Evolutionary conservation across 1,140 invertebrate species (phyloP), one percentile per base, ranked within the genome.

Genomic region (Calephelis nemesis): DNA sequence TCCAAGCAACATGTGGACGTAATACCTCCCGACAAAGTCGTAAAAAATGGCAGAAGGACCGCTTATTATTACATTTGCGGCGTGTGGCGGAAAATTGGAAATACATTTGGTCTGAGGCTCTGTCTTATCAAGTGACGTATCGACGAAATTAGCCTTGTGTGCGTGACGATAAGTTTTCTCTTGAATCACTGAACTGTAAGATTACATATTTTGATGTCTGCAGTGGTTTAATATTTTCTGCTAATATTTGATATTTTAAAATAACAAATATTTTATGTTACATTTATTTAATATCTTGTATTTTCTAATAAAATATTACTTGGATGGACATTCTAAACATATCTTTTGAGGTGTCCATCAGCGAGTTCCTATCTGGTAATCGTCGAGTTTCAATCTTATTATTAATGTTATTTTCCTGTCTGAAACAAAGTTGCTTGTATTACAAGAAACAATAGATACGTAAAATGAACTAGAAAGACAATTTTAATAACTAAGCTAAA

Each of bases 1-100:
- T 80, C 68, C 64, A 70, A 74, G 75, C 78, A 84, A 86, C 79
- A 88, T 87, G 84, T 79, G 82, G 82, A 66, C 79, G 74, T 84
- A 85, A 87, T 85, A 84, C 81, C 79, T 73, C 69, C 74, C 74
- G 77, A 72, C 68, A 71, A 67, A 72, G 81, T 87, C 84, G 84
- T 87, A 87, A 88, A 88, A 88, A 87, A 85, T 83, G 79, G 80
- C 77, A 82, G 82, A 83, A 83, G 79, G 74, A 78, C 78, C 80
- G 78, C 83, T 79, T 77, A 73, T 81, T 84, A 84, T 87, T 87
- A 85, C 83, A 82, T 82, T 77, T 76, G 78, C 74, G 72, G 73
- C 72, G 78, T 81, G 76, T 68, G 75, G 70, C 62, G 73, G 74
- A 74, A 75, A 84, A 88, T 87, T 84, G 82, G 79, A 82, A 84